phyloP scores from a whole-genome alignment of 2,797 vertebrate genomes.

The Intellagama lesueurii region DNA sequence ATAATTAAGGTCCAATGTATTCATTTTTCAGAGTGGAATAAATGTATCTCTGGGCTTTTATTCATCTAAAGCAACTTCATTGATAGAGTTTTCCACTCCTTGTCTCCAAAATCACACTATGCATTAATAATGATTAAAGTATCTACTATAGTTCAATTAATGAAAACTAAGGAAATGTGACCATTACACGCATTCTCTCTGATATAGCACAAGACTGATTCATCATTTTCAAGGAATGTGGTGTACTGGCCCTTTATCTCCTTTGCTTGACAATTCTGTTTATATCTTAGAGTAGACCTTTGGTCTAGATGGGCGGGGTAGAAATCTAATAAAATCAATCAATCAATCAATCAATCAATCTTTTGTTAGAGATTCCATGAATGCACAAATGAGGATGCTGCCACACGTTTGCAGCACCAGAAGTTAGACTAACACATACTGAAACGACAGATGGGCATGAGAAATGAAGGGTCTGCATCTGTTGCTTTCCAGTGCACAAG shows the following conservation, averaged over 20 bases:
- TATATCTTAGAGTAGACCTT: no score
- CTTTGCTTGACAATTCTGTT: not conserved
- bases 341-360: no score
- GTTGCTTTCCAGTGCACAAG: not conserved
- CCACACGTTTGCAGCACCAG: not conserved
- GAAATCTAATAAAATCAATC: no score
- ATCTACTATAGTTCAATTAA: not conserved
- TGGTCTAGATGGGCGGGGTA: no score
- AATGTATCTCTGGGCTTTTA: not conserved
- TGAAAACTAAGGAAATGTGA: not conserved
- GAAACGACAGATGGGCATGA: not conserved
- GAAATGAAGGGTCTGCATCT: not conserved
- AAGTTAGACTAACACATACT: not conserved
- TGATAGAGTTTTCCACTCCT: not conserved
- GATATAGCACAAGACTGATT: not conserved
- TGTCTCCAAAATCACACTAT: not conserved
- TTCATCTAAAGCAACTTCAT: not conserved
- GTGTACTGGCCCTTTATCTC: not conserved
- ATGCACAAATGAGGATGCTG: not conserved
- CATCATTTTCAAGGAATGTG: no score
- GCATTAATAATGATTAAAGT: not conserved
- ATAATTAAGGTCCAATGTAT: constrained; percentile 15
- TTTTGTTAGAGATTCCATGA: not conserved
- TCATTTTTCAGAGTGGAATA: not conserved
- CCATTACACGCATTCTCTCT: not conserved